Conservation (phyloP, 1,140 invertebrate species). For the Ylistrum balloti region DNA sequence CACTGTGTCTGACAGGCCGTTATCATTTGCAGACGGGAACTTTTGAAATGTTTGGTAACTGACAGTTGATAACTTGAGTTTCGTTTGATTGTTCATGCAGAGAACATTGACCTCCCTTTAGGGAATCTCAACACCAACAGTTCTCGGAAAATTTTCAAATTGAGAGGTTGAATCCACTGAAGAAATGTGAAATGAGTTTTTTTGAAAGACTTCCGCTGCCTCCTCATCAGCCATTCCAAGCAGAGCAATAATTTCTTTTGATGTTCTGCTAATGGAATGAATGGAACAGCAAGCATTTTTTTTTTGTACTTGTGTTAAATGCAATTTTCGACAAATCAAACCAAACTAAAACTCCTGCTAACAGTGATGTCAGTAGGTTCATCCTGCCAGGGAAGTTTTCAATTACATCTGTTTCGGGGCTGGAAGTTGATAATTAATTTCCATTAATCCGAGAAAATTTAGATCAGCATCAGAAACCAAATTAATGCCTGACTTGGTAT, state of each 20-base stretch:
- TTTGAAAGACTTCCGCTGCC: neutral
- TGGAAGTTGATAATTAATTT: no score
- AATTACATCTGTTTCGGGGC: no score
- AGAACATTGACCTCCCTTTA: constrained; percentile 16
- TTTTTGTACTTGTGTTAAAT: no score
- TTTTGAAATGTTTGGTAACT: constrained; percentile 1
- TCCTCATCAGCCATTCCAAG: neutral
- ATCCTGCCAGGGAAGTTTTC: no score
- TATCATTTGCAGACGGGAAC: neutral
- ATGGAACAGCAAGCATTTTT: no score
- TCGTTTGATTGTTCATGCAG: constrained; percentile 14
- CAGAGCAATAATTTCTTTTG: neutral
- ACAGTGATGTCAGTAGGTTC: no score
- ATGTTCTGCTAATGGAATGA: neutral
- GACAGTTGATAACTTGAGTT: constrained; percentile 24
- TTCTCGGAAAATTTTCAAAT: constrained; percentile 12
- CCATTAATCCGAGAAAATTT: no score
- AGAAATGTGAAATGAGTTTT: constrained; percentile 26
- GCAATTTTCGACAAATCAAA: neutral
- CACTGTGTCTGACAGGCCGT: neutral
- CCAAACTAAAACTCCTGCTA: no score
- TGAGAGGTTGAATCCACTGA: constrained; percentile 14
- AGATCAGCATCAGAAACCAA: no score
- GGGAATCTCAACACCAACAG: neutral
- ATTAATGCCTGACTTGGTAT: no score